These are phyloP conservation scores for Halocaridina rubra DNA, from an alignment of 2,888 invertebrate genomes.

Conservation along the genomic window DNA sequence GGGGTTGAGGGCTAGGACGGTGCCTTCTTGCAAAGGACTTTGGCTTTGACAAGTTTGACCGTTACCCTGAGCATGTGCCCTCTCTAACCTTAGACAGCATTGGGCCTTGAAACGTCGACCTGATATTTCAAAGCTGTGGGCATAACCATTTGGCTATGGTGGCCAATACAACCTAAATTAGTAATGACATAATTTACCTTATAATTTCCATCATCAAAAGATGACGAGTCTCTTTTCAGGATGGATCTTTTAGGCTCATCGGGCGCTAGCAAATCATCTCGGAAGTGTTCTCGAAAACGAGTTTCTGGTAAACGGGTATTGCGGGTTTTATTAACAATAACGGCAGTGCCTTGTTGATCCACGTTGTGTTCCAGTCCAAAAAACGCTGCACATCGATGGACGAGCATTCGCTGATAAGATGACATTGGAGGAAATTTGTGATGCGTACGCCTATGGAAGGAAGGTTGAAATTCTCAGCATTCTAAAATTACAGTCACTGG, in stretches of 20 bases:
- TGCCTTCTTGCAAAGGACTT: too few relatives aligned
- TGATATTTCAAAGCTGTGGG: too few relatives aligned
- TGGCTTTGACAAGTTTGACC: too few relatives aligned
- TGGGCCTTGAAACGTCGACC: too few relatives aligned
- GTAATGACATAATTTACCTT: constrained; percentile 65
- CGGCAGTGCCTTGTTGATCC: constrained; percentile 82
- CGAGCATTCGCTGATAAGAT: constrained; percentile 95
- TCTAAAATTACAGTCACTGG: neutral
- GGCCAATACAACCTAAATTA: neutral
- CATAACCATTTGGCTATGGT: too few relatives aligned
- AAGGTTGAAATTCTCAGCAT: neutral
- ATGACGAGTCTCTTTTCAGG: constrained; percentile 83
- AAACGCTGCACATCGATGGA: constrained; percentile 92
- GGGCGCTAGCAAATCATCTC: constrained; percentile 74
- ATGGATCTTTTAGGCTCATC: constrained; percentile 83
- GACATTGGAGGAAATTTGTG: constrained; percentile 92
- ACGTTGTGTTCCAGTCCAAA: constrained; percentile 95
- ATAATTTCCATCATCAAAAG: constrained; percentile 78
- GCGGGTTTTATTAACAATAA: constrained; percentile 83
- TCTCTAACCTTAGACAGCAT: too few relatives aligned
- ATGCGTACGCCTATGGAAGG: constrained; percentile 71
- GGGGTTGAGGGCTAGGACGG: too few relatives aligned
- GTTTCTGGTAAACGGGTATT: constrained; percentile 72
- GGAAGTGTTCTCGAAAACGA: constrained; percentile 78
- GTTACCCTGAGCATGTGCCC: too few relatives aligned